These are phyloP conservation scores for Potamilus streckersoni DNA, from an alignment of 1,140 invertebrate genomes.

Conservation along the genomic window DNA sequence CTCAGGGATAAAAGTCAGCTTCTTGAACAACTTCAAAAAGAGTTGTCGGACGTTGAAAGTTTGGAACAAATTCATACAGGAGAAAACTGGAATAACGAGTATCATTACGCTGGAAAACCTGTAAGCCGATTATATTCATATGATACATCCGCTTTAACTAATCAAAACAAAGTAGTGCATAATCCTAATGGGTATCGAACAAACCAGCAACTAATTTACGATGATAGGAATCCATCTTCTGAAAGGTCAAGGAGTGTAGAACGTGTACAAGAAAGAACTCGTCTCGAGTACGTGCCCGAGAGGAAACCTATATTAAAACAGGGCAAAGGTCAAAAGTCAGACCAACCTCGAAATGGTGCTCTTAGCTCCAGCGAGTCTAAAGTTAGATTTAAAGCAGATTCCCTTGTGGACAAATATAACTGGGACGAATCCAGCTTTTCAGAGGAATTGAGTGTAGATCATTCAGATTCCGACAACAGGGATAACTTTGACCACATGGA, in stretches of 20 bases:
- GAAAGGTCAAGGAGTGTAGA: too few species aligned
- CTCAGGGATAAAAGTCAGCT: conserved; percentile 75
- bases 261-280: conserved; percentile 15
- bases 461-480: conserved; percentile 22
- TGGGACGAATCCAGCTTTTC: conserved; percentile 36
- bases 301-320: conserved; percentile 31
- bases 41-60: conserved; percentile 76
- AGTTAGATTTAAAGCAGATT: conserved; percentile 29
- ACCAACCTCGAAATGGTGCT: neutral
- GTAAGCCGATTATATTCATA: neutral
- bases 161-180: neutral
- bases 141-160: neutral
- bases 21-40: conserved; percentile 75
- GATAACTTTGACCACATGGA: conserved; percentile 31
- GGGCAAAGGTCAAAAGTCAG: neutral
- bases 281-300: conserved; percentile 11
- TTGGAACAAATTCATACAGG: conserved; percentile 69
- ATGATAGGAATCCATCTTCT: neutral
- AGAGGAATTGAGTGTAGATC: conserved; percentile 35
- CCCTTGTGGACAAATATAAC: conserved; percentile 24
- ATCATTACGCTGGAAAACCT: neutral
- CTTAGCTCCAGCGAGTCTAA: conserved; percentile 20
- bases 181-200: neutral
- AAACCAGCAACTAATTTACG: neutral
- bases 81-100: neutral